phyloP scores from a whole-genome alignment of 2,797 vertebrate genomes.

The Typhlichthys eigenmanni region DNA sequence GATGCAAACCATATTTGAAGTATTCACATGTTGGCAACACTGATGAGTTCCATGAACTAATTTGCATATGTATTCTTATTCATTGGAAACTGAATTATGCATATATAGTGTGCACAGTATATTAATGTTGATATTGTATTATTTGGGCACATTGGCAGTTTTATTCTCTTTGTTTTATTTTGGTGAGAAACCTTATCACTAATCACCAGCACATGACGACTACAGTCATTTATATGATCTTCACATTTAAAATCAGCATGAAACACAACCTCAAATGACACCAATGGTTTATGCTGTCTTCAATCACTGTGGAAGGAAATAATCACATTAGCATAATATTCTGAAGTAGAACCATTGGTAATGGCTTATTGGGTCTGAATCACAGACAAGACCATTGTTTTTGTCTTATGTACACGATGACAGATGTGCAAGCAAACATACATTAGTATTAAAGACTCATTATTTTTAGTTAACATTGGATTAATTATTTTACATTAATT shows the following conservation, averaged over 20 bases:
- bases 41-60: slow-evolving; percentile 45
- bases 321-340: slow-evolving; percentile 72
- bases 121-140: slow-evolving; percentile 10
- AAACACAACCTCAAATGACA: slow-evolving; percentile 49
- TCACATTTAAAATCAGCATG: slow-evolving; percentile 55
- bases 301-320: slow-evolving; percentile 66
- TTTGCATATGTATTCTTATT: slow-evolving; percentile 52
- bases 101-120: slow-evolving; percentile 20
- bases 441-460: slow-evolving; percentile 29
- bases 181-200: slow-evolving; percentile 42
- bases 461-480: slow-evolving; percentile 34
- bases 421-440: slow-evolving; percentile 47
- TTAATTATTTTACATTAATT: not conserved
- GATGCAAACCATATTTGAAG: too few relatives aligned
- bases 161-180: slow-evolving; percentile 42
- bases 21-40: slow-evolving; percentile 29
- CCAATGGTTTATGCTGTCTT: slow-evolving; percentile 48
- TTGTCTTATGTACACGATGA: slow-evolving; percentile 39
- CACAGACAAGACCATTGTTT: slow-evolving; percentile 38
- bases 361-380: slow-evolving; percentile 62
- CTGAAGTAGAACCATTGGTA: slow-evolving; percentile 53
- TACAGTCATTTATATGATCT: slow-evolving; percentile 61
- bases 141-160: slow-evolving; percentile 31
- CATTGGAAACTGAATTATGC: slow-evolving; percentile 40
- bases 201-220: slow-evolving; percentile 38